Evolutionary conservation across 2,888 invertebrate genomes (phyloP).

Genomic region (Lithophane socia): DNA sequence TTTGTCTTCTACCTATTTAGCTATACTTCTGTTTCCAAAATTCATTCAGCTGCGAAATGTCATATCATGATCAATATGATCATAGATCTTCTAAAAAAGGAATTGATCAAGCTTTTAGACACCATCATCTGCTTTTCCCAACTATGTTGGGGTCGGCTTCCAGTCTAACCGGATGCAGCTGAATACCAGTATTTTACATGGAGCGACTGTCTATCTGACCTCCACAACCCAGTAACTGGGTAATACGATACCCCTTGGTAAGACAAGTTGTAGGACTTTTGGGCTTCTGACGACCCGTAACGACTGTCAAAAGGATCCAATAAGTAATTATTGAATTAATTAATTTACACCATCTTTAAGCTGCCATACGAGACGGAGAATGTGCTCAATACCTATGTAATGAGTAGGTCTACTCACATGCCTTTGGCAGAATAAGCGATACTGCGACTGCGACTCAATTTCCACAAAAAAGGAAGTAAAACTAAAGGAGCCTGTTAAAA

Average conservation of each 20-base stretch:
- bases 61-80: too few species aligned
- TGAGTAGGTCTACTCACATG: background rate
- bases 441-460: background rate
- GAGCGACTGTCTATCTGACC: too few species aligned
- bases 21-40: background rate
- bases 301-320: too few species aligned
- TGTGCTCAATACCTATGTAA: background rate
- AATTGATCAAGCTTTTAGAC: background rate
- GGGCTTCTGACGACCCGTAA: too few species aligned
- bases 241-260: too few species aligned
- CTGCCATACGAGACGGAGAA: background rate
- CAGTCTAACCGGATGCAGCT: too few species aligned
- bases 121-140: too few species aligned
- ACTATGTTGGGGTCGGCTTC: too few species aligned
- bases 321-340: background rate
- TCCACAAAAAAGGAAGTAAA: background rate
- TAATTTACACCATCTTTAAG: background rate
- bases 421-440: background rate
- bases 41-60: background rate
- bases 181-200: too few species aligned
- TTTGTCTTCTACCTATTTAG: background rate
- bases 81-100: background rate
- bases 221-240: too few species aligned
- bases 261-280: too few species aligned
- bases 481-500: background rate